Evolutionary conservation across 2,797 vertebrate species (phyloP), one percentile per base, ranked within the genome.

Genomic region (Pangasius mekongensis): DNA sequence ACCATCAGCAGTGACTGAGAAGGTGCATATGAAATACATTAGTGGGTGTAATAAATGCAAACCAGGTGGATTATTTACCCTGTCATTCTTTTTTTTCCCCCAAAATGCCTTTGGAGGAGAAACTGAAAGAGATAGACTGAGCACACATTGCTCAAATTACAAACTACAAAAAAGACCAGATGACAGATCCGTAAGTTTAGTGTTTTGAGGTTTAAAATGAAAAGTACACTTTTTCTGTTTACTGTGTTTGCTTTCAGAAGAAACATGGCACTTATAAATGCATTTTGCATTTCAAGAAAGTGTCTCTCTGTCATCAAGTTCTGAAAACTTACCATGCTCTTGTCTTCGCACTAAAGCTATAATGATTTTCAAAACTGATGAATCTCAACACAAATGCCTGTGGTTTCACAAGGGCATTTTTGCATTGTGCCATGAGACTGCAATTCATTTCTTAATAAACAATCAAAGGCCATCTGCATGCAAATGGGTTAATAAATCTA

Each of bases 401-500:
- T 87, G 3, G 88, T 76, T 86, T 89, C 58, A 86, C 69, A 27
- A 87, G 87, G 83, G 73, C 77, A 84, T 89, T 87, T 87, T 62
- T 13, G 27, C 47, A 62, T 78, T 43, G 69, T 73, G 62, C 36
- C 27, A 89, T 52, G 74, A 78, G 78, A 89, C 52, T 13, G 76
- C 80, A 87, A 88, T 81, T 89, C 69, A 85, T 90, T 62, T 67
- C 66, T 85, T 89, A 84, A 89, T 85, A 91, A 62, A 76, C 89
- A 84, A 91, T 87, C 47, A 64, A 85, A 85, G 89, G 84, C 88
- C 88, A 85, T 89, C 91, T 87, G 88, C 77, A 91, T 89, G 88
- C 88, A 91, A 91, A 91, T 89, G 85, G 62, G 22, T 66, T 90
- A 88, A 87, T 90, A 89, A 91, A 89, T 87, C 90, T 78, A 92